These are phyloP conservation scores for Sycophaga agraensis DNA, from an alignment of 1,140 invertebrate species.

Conservation along the genomic window DNA sequence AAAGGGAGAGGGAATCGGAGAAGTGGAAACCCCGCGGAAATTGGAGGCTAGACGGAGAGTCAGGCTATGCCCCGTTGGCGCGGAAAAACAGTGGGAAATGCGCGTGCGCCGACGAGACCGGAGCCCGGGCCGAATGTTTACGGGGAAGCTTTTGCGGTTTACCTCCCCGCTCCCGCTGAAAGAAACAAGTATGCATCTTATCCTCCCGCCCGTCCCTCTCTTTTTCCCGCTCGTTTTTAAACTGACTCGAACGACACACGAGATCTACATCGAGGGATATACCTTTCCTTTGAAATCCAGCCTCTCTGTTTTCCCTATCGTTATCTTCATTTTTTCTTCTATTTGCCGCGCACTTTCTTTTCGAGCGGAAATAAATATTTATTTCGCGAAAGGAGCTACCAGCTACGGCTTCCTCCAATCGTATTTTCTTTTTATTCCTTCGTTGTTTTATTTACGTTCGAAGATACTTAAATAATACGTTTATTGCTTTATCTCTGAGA, in stretches of 20 bases:
- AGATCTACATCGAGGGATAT: no score
- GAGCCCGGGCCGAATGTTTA: slow-evolving; percentile 36
- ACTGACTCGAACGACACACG: no score
- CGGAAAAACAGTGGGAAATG: neutral
- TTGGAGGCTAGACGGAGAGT: slow-evolving; percentile 13
- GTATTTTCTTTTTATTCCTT: no score
- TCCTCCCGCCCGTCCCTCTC: neutral
- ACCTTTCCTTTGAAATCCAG: slow-evolving; percentile 5
- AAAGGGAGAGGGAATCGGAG: slow-evolving; percentile 20
- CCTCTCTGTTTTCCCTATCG: neutral
- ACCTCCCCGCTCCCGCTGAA: slow-evolving; percentile 22
- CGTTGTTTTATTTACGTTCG: no score
- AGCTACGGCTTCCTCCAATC: no score
- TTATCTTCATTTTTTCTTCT: neutral
- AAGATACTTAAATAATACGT: no score
- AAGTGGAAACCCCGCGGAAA: slow-evolving; percentile 10
- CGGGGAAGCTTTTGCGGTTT: slow-evolving; percentile 37
- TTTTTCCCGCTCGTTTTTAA: no score
- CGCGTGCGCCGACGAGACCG: neutral
- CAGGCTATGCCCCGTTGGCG: slow-evolving; percentile 12
- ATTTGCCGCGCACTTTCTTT: neutral
- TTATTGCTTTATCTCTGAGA: no score
- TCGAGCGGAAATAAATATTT: neutral
- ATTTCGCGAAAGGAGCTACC: neutral
- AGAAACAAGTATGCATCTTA: neutral